Conservation (phyloP, 1,140 invertebrate species). For the Matsumurasca onukii region DNA sequence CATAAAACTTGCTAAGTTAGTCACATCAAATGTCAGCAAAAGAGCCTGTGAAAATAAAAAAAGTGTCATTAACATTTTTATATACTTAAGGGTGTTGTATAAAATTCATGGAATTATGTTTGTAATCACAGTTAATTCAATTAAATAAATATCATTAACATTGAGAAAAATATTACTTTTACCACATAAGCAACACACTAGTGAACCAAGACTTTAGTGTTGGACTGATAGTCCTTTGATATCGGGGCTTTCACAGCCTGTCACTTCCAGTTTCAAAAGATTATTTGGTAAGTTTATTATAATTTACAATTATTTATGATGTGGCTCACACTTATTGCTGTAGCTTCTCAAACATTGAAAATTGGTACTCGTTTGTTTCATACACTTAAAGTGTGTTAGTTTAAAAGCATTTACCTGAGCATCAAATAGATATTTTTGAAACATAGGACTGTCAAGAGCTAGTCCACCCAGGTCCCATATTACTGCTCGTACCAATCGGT, state of each 20-base stretch:
- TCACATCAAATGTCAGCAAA: slow-evolving; percentile 85
- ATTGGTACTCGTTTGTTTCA: background rate
- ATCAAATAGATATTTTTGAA: slow-evolving; percentile 81
- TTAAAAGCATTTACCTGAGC: slow-evolving; percentile 61
- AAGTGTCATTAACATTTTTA: slow-evolving; percentile 29
- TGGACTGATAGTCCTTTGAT: background rate
- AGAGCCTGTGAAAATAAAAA: slow-evolving; percentile 60
- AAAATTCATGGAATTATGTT: background rate
- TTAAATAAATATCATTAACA: background rate
- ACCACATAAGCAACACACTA: background rate
- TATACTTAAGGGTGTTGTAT: background rate
- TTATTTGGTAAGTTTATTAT: background rate
- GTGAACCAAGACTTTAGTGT: background rate
- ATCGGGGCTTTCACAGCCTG: background rate
- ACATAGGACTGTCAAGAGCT: slow-evolving; percentile 70
- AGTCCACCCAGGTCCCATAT: slow-evolving; percentile 85
- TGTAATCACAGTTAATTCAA: background rate
- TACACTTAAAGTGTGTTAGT: background rate
- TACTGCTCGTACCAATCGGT: slow-evolving; percentile 68
- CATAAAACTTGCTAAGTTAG: slow-evolving; percentile 78
- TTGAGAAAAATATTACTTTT: background rate
- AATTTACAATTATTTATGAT: background rate
- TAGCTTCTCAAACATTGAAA: background rate
- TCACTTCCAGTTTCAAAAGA: background rate
- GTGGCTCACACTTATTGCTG: background rate